Evolutionary conservation across 2,113 vertebrate species (phyloP), one percentile per base, ranked within the genome.

Genomic region (Oreotrochilus melanogaster): DNA sequence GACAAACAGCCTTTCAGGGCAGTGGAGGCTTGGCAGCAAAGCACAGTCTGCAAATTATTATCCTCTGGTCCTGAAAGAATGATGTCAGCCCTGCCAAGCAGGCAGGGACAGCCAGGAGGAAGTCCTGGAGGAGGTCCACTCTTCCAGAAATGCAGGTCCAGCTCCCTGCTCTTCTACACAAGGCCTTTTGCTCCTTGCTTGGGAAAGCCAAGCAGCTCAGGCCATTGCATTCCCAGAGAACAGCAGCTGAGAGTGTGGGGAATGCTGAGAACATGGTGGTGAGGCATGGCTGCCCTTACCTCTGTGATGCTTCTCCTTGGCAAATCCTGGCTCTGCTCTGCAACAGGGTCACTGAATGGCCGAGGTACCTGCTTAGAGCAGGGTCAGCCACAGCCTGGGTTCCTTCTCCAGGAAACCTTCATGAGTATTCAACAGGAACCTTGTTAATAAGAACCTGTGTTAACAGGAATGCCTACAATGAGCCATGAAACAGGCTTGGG

Each of bases 1-100:
- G 65, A 75, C 48, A 78, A 95, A 76, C 17, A 75, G n/a, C 45
- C 30, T 83, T 89, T 69, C 78, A 89, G 62, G 88, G 60, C 16
- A 93, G 25, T 10, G 11, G 43, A 81, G 18, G 22, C 16, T 90
- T 83, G 57, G 60, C 80, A 91, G 54, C 24, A 28, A 84, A 84
- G n/a, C 18, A 82, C 17, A 80, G 27, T 50, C 67, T 74, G 47
- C 81, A 85, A 95, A 86, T 91, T 37, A 75, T 42, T 48, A 64
- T 45, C 28, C 25, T 69, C 23, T 37, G 60, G 14, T 22, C n/a
- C 71, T 64, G 53, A 82, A 21, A 56, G 39, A 14, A 86, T 0
- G 0, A 53, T 5, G 14, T 56, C 0, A 3, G 65, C 53, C 45
- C 50, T 1, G 14, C 51, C 65, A 53, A 92, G 65, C 43, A 82